These are phyloP conservation scores for Leptinotarsa rubiginosa DNA, from an alignment of 2,888 invertebrate species.

Conservation along the genomic window DNA sequence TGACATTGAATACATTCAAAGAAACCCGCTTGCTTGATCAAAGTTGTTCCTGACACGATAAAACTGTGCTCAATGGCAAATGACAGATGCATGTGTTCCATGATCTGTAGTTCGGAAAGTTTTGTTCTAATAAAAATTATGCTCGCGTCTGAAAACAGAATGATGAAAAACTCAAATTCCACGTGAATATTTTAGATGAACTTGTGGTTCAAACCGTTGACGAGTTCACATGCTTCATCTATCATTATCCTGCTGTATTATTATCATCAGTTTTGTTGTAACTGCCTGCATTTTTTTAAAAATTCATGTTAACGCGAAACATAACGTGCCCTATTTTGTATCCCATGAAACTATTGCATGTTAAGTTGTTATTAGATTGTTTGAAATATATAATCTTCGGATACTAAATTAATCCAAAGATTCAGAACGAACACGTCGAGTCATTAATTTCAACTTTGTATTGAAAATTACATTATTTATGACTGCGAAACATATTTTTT, in stretches of 20 bases:
- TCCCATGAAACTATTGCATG: constrained; percentile 24
- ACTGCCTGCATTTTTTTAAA: background rate
- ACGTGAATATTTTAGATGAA: background rate
- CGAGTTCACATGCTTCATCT: background rate
- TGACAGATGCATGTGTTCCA: too few species aligned
- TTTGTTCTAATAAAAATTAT: too few species aligned
- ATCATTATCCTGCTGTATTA: background rate
- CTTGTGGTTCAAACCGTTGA: background rate
- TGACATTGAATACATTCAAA: too few species aligned
- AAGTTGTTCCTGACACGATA: too few species aligned
- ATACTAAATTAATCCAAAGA: background rate
- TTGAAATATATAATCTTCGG: constrained; percentile 20
- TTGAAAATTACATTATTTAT: constrained; percentile 8
- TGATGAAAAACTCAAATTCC: too few species aligned
- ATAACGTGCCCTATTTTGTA: background rate
- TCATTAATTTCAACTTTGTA: constrained; percentile 20
- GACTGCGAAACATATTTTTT: constrained; percentile 6
- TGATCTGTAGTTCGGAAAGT: too few species aligned
- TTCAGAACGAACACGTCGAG: constrained; percentile 8
- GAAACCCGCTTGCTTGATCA: too few species aligned
- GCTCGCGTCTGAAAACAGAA: too few species aligned
- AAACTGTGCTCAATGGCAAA: too few species aligned
- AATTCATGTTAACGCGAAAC: background rate
- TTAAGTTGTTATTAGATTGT: constrained; percentile 12
- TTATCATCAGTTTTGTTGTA: background rate